Conservation (phyloP, 2,888 invertebrate genomes). For the Villa cingulata region DNA sequence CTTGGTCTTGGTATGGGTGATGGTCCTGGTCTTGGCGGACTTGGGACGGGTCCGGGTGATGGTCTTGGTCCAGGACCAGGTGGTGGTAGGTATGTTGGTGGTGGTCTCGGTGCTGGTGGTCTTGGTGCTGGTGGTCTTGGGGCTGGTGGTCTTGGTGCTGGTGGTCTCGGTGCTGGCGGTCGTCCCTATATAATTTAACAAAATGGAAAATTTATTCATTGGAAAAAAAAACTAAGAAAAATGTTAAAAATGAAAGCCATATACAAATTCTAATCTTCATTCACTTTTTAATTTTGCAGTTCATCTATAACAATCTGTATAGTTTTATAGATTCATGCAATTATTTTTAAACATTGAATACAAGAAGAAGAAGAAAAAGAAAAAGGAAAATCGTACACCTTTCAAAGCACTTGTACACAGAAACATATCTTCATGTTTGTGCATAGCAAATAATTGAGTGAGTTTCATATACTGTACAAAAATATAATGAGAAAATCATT, state of each 20-base stretch:
- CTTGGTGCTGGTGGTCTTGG: background rate
- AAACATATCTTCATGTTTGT: too few relatives aligned
- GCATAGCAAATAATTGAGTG: too few relatives aligned
- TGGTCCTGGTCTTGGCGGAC: slow-evolving; percentile 6
- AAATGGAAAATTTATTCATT: background rate
- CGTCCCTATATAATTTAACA: background rate
- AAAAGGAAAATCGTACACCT: too few relatives aligned
- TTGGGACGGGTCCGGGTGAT: slow-evolving; percentile 10
- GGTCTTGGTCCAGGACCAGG: slow-evolving; percentile 13
- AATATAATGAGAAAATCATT: background rate
- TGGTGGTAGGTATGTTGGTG: slow-evolving; percentile 3
- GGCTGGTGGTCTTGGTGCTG: background rate
- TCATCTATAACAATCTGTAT: too few relatives aligned
- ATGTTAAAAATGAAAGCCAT: too few relatives aligned
- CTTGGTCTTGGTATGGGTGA: background rate
- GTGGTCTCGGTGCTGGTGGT: background rate
- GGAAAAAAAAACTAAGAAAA: background rate
- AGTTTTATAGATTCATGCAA: too few relatives aligned
- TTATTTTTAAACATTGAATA: too few relatives aligned
- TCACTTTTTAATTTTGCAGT: too few relatives aligned
- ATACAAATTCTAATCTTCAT: too few relatives aligned
- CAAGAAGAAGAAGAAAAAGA: too few relatives aligned
- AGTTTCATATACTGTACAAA: too few relatives aligned
- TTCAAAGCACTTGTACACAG: too few relatives aligned
- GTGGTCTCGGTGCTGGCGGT: background rate